Percentiles rank a stretch among this genome's conserved stretches.
Evolutionary conservation across 1,140 invertebrate species (phyloP).

Genomic region (Anastatus disparis): DNA sequence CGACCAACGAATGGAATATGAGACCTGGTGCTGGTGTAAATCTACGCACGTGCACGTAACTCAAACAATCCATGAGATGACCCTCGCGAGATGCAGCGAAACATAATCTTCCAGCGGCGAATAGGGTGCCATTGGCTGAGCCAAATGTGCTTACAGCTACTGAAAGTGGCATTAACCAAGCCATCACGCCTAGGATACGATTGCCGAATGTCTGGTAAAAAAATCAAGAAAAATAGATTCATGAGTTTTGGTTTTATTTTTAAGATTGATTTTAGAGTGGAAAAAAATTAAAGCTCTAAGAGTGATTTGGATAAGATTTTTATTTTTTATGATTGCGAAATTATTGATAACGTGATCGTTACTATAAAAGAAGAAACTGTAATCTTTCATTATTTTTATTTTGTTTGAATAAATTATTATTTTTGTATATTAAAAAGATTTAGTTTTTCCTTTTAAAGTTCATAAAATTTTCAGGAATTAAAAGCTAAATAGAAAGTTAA

Average conservation of each 20-base stretch:
- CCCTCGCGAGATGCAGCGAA: constrained; percentile 92
- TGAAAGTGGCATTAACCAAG: constrained; percentile 85
- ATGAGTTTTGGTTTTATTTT: neutral
- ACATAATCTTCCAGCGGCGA: constrained; percentile 89
- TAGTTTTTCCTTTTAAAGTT: too few species aligned
- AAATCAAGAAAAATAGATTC: neutral
- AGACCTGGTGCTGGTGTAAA: constrained; percentile 88
- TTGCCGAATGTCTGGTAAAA: constrained; percentile 82
- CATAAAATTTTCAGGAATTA: too few species aligned
- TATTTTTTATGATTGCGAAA: too few species aligned
- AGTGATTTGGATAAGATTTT: too few species aligned
- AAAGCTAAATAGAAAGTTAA: too few species aligned
- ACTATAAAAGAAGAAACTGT: too few species aligned
- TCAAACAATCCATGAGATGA: constrained; percentile 85
- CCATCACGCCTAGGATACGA: constrained; percentile 75
- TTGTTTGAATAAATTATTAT: too few species aligned
- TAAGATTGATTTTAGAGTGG: too few species aligned
- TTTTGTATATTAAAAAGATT: too few species aligned
- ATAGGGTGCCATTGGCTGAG: constrained; percentile 88
- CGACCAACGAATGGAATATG: constrained; percentile 78
- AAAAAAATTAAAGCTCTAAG: too few species aligned
- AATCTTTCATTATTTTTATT: too few species aligned
- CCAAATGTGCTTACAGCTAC: constrained; percentile 89
- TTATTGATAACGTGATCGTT: too few species aligned
- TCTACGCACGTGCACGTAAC: constrained; percentile 84